Base-by-base conservation (phyloP, 2,888 invertebrate species). In the Aethes cnicana region DNA sequence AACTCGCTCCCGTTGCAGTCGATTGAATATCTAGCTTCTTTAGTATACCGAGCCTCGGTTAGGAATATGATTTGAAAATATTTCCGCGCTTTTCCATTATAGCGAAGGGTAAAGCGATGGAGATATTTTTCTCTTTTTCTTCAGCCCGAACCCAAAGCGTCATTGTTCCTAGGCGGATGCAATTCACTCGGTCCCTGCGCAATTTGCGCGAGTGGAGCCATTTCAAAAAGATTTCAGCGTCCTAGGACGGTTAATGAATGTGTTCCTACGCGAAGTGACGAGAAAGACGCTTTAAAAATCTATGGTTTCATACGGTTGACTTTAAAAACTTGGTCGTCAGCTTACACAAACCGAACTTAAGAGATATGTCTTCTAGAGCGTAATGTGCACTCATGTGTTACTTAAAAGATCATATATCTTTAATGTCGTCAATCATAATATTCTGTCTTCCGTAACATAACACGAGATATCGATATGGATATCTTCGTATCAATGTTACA, bases 121-220 rank as follows among this genome's bases (percentile, higher is more conserved):
- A 69, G 72, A 69, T 69, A 75, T 81, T 77, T 77, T 75, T 39
- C 77, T 66, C 61, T 69, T 77, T 75, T 77, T 74, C 66, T 76
- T 76, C 67, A 77, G 73, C 75, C 72, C 68, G 74, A 73, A 77
- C 82, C 80, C 67, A 78, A 79, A 84, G 83, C 77, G 69, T 74
- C 77, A 86, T 88, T 88, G 88, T 88, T 87, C 81, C 74, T 77
- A 73, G 77, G 73, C 85, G 88, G 86, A 87, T 87, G 84, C 86
- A 86, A 87, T 87, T 87, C 85, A 80, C 79, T 85, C 82, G 79
- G 78, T 75, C 77, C 67, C 80, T 74, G 84, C 81, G 79, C 86
- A 85, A 87, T 86, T 86, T 85, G 83, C 72, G 81, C 80, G 80
- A 84, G 82, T 83, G 80, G 81, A 84, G 83, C 81, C 72, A 83